These are phyloP conservation scores for Anoplolepis gracilipes DNA, from an alignment of 1,140 invertebrate genomes.

Conservation along the genomic window DNA sequence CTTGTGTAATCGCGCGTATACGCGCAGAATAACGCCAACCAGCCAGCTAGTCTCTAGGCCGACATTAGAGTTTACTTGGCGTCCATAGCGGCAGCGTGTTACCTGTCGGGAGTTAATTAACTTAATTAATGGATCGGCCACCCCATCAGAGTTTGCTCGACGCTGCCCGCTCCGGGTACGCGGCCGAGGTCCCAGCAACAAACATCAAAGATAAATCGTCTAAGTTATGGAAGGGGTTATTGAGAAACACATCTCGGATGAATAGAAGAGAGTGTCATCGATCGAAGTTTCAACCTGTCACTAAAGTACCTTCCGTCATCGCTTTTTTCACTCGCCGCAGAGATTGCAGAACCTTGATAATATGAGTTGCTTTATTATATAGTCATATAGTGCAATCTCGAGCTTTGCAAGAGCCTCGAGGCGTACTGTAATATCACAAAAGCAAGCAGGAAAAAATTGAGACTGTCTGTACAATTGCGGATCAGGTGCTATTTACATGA, in stretches of 20 bases:
- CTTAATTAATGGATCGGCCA: slow-evolving; percentile 80
- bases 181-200: slow-evolving; percentile 60
- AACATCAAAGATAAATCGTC: slow-evolving; percentile 79
- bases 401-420: not conserved
- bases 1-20: slow-evolving; percentile 61
- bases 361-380: not conserved
- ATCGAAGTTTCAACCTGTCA: slow-evolving; percentile 55
- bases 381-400: not conserved
- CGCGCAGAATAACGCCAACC: slow-evolving; percentile 54
- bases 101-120: slow-evolving; percentile 79
- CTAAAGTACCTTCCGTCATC: not conserved
- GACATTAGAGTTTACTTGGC: slow-evolving; percentile 76
- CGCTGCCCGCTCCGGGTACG: slow-evolving; percentile 44
- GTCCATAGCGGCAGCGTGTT: slow-evolving; percentile 74
- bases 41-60: slow-evolving; percentile 59
- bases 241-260: slow-evolving; percentile 63
- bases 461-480: no score
- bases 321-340: not conserved
- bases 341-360: not conserved
- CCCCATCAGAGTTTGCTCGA: slow-evolving; percentile 73
- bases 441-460: slow-evolving; percentile 31
- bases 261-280: slow-evolving; percentile 51
- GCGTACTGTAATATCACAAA: not conserved
- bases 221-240: slow-evolving; percentile 70
- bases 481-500: slow-evolving; percentile 13